Conservation (phyloP, 1,140 invertebrate species). For the Acromyrmex charruanus region DNA sequence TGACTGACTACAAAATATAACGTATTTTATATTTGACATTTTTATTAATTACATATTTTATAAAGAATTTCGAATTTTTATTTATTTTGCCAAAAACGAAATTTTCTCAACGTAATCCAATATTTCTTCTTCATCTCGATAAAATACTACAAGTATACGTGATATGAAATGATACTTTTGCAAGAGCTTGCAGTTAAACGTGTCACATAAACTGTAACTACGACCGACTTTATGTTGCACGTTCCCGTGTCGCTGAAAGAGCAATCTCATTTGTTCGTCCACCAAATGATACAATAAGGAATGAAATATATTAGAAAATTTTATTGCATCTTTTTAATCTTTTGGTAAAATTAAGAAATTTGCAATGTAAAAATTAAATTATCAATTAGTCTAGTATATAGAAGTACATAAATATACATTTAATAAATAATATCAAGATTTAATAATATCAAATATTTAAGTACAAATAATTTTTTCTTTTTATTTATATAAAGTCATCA, state of each 20-base stretch:
- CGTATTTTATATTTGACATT: background rate
- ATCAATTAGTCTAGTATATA: background rate
- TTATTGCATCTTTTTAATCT: constrained; percentile 14
- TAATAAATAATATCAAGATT: background rate
- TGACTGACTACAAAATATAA: background rate
- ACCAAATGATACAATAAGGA: constrained; percentile 55
- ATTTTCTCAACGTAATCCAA: background rate
- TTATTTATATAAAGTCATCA: background rate
- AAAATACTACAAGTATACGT: background rate
- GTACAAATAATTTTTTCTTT: background rate
- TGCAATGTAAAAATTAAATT: background rate
- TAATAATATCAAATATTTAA: background rate
- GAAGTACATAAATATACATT: background rate
- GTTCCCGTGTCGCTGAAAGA: constrained; percentile 30
- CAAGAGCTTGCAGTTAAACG: constrained; percentile 48
- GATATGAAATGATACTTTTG: constrained; percentile 42
- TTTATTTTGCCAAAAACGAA: background rate
- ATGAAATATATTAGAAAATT: constrained; percentile 38
- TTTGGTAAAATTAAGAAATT: background rate
- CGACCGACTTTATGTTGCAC: constrained; percentile 52
- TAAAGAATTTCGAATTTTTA: background rate
- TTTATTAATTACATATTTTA: constrained; percentile 16
- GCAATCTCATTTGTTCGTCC: constrained; percentile 56
- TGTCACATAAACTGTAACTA: constrained; percentile 49
- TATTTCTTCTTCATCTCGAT: constrained; percentile 1